Percentiles rank a stretch among this genome's conserved stretches.
Evolutionary conservation across 1,140 invertebrate genomes (phyloP).

Genomic region (Drosophila trapezifrons): DNA sequence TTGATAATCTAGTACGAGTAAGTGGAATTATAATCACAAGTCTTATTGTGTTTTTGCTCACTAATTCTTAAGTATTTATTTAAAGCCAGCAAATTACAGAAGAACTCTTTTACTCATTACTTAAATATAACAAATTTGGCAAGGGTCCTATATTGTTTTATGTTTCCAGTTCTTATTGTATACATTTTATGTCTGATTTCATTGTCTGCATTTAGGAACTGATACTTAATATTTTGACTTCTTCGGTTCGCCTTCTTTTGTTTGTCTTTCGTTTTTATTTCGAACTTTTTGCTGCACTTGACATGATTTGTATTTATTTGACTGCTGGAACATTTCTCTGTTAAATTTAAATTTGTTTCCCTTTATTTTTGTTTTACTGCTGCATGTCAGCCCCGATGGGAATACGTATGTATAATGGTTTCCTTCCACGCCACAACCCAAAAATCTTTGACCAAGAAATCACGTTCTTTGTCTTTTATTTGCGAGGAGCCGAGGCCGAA

Average conservation of each 20-base stretch:
- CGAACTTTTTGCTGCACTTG: slow-evolving; percentile 45
- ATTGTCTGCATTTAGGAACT: slow-evolving; percentile 3
- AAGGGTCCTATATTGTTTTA: no score
- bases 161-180: no score
- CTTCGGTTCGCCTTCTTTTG: slow-evolving; percentile 10
- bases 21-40: no score
- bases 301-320: slow-evolving; percentile 58
- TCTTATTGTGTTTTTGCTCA: no score
- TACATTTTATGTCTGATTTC: neutral
- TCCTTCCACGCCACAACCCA: slow-evolving; percentile 31
- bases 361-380: slow-evolving; percentile 39
- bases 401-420: slow-evolving; percentile 52
- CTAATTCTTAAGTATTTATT: no score
- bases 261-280: slow-evolving; percentile 35
- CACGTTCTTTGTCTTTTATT: slow-evolving; percentile 75
- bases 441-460: slow-evolving; percentile 58
- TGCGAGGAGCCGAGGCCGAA: slow-evolving; percentile 8
- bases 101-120: no score
- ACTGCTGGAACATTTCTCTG: slow-evolving; percentile 31
- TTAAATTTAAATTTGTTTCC: slow-evolving; percentile 18
- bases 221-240: slow-evolving; percentile 14
- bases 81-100: no score
- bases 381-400: slow-evolving; percentile 56
- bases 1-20: no score
- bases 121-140: no score